phyloP scores from a whole-genome alignment of 2,797 vertebrate genomes.

The Anguilla anguilla region DNA sequence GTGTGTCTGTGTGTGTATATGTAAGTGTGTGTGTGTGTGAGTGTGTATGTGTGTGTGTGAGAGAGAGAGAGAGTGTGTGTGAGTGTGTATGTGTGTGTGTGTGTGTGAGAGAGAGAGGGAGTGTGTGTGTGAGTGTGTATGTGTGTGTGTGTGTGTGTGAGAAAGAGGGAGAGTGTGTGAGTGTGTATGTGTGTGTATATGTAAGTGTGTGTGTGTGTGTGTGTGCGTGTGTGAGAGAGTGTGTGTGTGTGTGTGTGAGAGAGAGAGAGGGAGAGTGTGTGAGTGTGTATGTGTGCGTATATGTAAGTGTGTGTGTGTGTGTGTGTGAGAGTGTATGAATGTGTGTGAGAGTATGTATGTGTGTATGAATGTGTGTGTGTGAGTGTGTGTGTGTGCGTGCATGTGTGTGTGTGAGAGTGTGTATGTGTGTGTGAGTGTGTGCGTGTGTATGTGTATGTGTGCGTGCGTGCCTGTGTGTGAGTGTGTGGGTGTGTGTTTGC shows the following conservation, averaged over 20 bases:
- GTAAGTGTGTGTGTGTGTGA: background rate
- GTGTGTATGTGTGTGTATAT: background rate
- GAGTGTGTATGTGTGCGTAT: background rate
- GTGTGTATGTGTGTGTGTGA: background rate
- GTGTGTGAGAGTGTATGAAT: background rate
- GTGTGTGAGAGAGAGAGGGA: background rate
- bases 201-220: background rate
- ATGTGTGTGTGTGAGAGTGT: background rate
- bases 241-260: too few relatives aligned
- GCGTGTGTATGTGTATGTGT: background rate
- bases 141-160: background rate
- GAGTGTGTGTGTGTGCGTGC: background rate
- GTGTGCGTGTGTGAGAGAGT: background rate
- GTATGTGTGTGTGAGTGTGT: background rate
- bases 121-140: background rate
- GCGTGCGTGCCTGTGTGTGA: background rate
- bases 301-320: background rate
- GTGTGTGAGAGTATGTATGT: background rate
- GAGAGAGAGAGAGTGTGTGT: background rate
- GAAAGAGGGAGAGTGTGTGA: background rate
- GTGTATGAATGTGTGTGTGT: background rate
- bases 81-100: background rate
- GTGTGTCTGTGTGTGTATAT: too few relatives aligned
- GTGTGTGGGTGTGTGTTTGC: background rate
- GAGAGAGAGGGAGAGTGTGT: background rate